These are phyloP conservation scores for Oscarella lobularis DNA, from an alignment of 37 sponge, comb jelly and placozoan species.

Conservation along the genomic window DNA sequence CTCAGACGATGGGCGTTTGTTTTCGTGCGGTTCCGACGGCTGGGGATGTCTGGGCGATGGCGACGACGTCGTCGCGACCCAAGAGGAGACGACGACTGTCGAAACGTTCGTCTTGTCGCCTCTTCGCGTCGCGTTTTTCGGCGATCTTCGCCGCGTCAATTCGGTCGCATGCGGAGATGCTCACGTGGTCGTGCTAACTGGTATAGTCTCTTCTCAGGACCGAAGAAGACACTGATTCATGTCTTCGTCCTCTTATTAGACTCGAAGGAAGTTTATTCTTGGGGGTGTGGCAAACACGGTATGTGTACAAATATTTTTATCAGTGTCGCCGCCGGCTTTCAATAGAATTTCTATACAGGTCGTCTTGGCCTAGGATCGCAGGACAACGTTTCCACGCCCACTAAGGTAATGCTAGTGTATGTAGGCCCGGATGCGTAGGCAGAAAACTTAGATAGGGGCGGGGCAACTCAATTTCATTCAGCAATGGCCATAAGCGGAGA, in stretches of 20 bases:
- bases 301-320: background rate
- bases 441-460: too few species aligned
- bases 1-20: constrained; percentile 7
- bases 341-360: too few species aligned
- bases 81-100: background rate
- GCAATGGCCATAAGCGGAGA: too few species aligned
- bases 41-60: constrained; percentile 12
- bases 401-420: background rate
- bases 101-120: background rate
- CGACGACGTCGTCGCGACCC: background rate
- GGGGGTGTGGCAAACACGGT: constrained; percentile 8
- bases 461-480: too few species aligned
- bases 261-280: background rate
- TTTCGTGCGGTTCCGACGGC: constrained; percentile 9
- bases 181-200: constrained; percentile 3
- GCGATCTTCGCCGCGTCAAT: background rate
- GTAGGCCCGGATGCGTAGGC: too few species aligned
- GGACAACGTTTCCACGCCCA: background rate
- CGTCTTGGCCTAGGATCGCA: background rate
- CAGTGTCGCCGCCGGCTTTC: too few species aligned
- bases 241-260: background rate
- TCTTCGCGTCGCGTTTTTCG: too few species aligned
- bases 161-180: constrained; percentile 3
- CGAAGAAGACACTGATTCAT: background rate
- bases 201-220: background rate